A percentile compares a stretch with the other conserved stretches of the same genome.
Evolutionary conservation across 2,797 vertebrate species (phyloP).

Genomic region (Coregonus sp.): DNA sequence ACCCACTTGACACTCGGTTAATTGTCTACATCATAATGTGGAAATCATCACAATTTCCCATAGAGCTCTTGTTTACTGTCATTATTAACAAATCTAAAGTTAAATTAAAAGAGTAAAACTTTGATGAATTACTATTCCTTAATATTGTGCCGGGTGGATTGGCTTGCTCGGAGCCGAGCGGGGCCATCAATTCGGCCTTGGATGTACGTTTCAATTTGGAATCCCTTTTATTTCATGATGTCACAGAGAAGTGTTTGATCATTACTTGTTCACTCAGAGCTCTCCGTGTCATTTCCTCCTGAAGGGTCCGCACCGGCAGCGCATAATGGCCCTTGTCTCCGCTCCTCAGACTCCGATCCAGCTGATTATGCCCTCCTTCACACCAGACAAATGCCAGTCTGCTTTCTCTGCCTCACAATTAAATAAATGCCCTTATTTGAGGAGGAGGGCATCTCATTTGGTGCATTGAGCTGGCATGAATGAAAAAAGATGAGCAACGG

Average conservation of each 20-base stretch:
- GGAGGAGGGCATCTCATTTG: slow-evolving; percentile 44
- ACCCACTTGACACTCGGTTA: slow-evolving; percentile 68
- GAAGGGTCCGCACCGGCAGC: slow-evolving; percentile 58
- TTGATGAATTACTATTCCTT: slow-evolving; percentile 67
- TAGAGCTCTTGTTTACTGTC: slow-evolving; percentile 44
- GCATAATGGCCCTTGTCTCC: slow-evolving; percentile 69
- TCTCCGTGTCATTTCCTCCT: slow-evolving; percentile 68
- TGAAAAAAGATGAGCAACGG: slow-evolving; percentile 10
- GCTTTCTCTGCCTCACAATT: slow-evolving; percentile 54
- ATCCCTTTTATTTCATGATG: slow-evolving; percentile 30
- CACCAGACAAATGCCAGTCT: slow-evolving; percentile 60
- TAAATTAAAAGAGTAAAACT: slow-evolving; percentile 61
- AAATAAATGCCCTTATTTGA: slow-evolving; percentile 65
- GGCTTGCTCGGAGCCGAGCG: slow-evolving; percentile 29
- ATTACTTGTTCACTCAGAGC: slow-evolving; percentile 63
- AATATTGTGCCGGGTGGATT: slow-evolving; percentile 42
- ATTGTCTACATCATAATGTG: slow-evolving; percentile 66
- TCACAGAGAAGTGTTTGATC: slow-evolving; percentile 50
- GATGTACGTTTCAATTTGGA: slow-evolving; percentile 57
- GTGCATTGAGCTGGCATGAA: slow-evolving; percentile 33
- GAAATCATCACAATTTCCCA: slow-evolving; percentile 50
- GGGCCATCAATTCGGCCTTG: slow-evolving; percentile 51
- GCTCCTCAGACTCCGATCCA: slow-evolving; percentile 59
- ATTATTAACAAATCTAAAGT: slow-evolving; percentile 63
- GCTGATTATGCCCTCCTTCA: slow-evolving; percentile 63